Evolutionary conservation across 2,797 vertebrate genomes (phyloP), one percentile per base, ranked within the genome.

Genomic region (Lycodopsis pacificus): DNA sequence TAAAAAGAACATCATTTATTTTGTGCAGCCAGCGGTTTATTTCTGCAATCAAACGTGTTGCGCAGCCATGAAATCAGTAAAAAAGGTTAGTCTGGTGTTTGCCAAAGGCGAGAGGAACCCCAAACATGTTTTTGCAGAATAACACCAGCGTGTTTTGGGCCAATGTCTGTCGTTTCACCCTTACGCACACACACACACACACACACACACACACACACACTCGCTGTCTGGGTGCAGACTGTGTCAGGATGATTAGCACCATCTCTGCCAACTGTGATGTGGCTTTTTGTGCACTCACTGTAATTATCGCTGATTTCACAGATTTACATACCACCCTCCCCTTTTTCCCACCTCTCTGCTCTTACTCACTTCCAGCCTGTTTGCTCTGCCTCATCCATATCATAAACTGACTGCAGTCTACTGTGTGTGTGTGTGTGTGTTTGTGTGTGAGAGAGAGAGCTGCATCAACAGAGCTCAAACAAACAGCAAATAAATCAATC

Each of bases 221-320:
- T 17, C 20, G 49, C 80, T 82, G 91, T 85, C 90, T 87, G 91
- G 85, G 90, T 90, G 86, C 86, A 91, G 83, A 87, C 91, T 85
- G 89, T 91, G 92, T 93, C 88, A 90, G 87, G 91, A 91, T 94
- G 93, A 94, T 94, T 94, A 94, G 92, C 93, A 89, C 92, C 90
- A 82, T 92, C 89, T 91, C 92, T 94, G 92, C 93, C 90, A 94
- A 93, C 92, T 93, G 92, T 93, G 93, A 93, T 94, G 92, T 91
- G 93, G 93, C 92, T 94, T 94, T 94, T 94, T 93, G 92, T 93
- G 93, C 90, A 83, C 91, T 92, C 89, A 71, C 91, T 93, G 93
- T 94, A 93, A 94, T 94, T 94, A 94, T 93, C 92, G 84, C 93
- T 93, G 93, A 94, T 93, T 94, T 94, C 93, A 92, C 93, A 93